Evolutionary conservation across 2,113 vertebrate species (phyloP).

Genomic region (Galeopterus variegatus): DNA sequence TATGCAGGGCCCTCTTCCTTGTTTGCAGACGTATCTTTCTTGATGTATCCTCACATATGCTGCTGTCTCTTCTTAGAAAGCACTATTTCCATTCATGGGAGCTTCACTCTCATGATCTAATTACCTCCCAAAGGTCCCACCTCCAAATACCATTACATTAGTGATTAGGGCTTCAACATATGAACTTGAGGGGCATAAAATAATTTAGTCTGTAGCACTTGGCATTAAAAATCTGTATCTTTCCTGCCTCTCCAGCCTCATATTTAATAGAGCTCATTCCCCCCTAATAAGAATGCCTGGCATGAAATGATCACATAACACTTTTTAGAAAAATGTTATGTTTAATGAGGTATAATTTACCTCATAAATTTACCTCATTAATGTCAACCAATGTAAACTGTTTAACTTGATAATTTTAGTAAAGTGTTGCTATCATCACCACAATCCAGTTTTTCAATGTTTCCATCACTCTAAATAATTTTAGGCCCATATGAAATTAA

Average conservation of each 20-base stretch:
- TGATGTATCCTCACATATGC: not conserved
- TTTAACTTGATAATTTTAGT: slow-evolving; percentile 24
- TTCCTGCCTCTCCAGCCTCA: not conserved
- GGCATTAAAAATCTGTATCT: not conserved
- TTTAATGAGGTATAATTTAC: not conserved
- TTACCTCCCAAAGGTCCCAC: not conserved
- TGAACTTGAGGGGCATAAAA: not conserved
- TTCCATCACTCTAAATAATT: not conserved
- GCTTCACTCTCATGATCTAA: not conserved
- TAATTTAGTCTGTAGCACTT: not conserved
- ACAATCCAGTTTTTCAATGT: not conserved
- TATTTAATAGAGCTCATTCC: not conserved
- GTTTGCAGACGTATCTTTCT: not conserved
- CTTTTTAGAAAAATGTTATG: not conserved
- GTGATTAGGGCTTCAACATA: not conserved
- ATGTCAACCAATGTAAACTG: not conserved
- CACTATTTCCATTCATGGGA: not conserved
- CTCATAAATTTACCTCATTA: not conserved
- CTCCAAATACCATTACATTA: not conserved
- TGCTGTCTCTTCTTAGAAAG: not conserved
- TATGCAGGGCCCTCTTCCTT: not conserved
- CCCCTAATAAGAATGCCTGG: not conserved
- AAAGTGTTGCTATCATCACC: not conserved
- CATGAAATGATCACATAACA: not conserved
- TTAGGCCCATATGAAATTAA: not conserved